Evolutionary conservation across 2,113 vertebrate species (phyloP), one percentile per base, ranked within the genome.

Genomic region (Aspiorhynchus laticeps): DNA sequence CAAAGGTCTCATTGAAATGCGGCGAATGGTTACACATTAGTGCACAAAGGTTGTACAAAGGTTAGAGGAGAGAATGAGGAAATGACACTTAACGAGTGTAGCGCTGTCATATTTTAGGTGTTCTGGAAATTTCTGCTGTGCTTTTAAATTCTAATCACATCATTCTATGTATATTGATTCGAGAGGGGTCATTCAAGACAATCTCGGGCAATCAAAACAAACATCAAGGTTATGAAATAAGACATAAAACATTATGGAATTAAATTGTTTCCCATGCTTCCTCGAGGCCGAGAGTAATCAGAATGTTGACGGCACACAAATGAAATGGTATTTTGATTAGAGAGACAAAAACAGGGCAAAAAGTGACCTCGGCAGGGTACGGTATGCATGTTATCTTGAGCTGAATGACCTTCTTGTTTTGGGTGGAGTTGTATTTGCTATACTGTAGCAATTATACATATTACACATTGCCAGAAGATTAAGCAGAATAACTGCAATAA

Each of bases 291-390:
- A 56, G 24, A 78, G 85, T 73, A 87, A 87, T 83, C 87, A 63
- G 82, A 85, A 79, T 31, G 59, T 41, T 85, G 82, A 85, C 53
- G 24, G 85, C 71, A 87, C 78, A 43, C 87, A 90, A 79, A 88
- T 83, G 61, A 85, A 83, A 83, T 75, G 67, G 26, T 43, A 85
- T 90, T 87, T 90, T 75, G 80, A 90, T 87, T 85, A 83, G 38
- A 85, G 73, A 65, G 46, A 59, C 38, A 36, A 56, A 86, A 53
- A 38, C 21, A 28, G 36, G 28, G 12, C 36, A 48, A 85, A 80
- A 59, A 85, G 56, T 88, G 87, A 87, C 82, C 85, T 73, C 46
- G 21, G 53, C 81, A 74, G 78, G 7, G 1, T 69, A 33, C 15
- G 12, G 15, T 33, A 28, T 14, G 11, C 61, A 28, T 28, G n/a